A percentile compares a stretch with the other conserved stretches of the same genome.
phyloP scores from a whole-genome alignment of 2,113 vertebrate species.

The Rhynchomys soricoides region DNA sequence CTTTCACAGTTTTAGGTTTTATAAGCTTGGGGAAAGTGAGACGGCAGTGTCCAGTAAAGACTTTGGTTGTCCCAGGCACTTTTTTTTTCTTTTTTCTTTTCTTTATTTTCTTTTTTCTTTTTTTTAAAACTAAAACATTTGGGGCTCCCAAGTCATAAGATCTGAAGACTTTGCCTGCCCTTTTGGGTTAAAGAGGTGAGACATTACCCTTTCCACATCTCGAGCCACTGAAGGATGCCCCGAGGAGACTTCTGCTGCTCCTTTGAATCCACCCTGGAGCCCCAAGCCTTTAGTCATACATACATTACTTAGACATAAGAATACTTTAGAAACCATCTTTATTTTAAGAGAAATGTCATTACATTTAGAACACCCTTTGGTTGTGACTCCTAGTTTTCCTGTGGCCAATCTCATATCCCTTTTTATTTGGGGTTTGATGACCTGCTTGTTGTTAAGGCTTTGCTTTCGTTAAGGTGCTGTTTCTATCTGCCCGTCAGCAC shows the following conservation, averaged over 20 bases:
- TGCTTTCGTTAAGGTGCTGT: background rate
- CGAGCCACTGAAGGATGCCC: background rate
- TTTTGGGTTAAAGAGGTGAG: background rate
- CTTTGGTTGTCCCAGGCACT: background rate
- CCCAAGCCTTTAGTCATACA: background rate
- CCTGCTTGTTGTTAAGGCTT: background rate
- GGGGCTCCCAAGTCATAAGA: background rate
- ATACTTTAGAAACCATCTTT: background rate
- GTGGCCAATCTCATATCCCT: background rate
- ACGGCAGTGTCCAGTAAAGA: background rate
- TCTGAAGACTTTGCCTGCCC: background rate
- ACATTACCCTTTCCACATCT: background rate
- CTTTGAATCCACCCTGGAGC: background rate
- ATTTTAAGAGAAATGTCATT: background rate
- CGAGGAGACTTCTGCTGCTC: background rate
- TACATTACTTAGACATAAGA: background rate
- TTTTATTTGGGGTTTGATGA: background rate
- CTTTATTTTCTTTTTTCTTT: background rate
- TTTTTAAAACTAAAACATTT: background rate
- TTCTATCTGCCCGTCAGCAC: background rate
- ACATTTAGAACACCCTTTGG: background rate
- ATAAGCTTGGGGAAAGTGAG: background rate
- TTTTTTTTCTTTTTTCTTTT: background rate
- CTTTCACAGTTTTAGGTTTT: background rate
- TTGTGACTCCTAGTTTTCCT: background rate